Base-by-base conservation (phyloP, 2,113 vertebrate species). In the Plestiodon gilberti region DNA sequence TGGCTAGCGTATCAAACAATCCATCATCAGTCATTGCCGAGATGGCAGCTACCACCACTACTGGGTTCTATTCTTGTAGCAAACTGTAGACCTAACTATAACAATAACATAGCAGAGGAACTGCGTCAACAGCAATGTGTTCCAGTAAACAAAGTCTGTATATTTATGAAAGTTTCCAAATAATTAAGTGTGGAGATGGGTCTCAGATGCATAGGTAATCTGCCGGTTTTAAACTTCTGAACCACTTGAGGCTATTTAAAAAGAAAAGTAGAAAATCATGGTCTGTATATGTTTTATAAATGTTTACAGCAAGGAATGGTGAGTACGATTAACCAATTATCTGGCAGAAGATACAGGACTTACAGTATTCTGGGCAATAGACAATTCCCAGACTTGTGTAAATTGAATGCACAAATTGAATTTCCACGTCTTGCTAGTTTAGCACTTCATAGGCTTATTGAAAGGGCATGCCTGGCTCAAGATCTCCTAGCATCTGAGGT, bases 31-130 rank as follows among this genome's bases (percentile, higher is more conserved):
- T 84, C 20, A 38, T 71, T 91, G 87, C 80, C 76, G 11, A 65
- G 28, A 83, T 28, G n/a, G 30, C 70, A 83, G 28, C 55, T 28
- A 62, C 57, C 17, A 73, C n/a, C 52, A 62, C 43, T 48, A 4
- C 55, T 80, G n/a, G 59, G 20, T 74, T 86, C 69, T 81, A 81
- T 86, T 86, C 57, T 62, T 86, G 30, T 73, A 74, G 17, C 28
- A 81, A 35, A 25, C 52, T 61, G 52, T 57, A 67, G 55, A 81
- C 7, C 22, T 43, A 48, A 14, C 38, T 35, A 33, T 33, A 81
- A 86, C 77, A 86, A 86, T 80, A 80, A 80, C 59, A 86, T 35
- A 33, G 52, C 65, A 86, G 43, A 80, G 85, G 85, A 86, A 86
- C 67, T 86, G 85, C 78, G 85, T 81, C 85, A 86, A 74, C 69